These are phyloP conservation scores for Seira ritae DNA, from an alignment of 2,888 invertebrate species.

Conservation along the genomic window DNA sequence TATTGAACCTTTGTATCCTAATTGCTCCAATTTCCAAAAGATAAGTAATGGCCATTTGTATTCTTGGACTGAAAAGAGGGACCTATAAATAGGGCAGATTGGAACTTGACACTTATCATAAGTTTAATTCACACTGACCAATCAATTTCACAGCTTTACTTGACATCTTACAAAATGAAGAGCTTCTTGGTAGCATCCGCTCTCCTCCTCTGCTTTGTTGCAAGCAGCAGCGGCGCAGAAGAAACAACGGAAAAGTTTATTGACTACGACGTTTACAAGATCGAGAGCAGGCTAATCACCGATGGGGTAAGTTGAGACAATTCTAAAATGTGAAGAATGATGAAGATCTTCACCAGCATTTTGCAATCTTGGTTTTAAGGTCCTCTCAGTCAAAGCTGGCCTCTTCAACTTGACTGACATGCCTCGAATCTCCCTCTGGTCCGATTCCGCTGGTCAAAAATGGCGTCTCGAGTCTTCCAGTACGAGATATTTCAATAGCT, in stretches of 20 bases:
- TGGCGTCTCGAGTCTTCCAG: conserved; percentile 65
- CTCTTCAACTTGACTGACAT: conserved; percentile 6
- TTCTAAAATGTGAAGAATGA: too few relatives aligned
- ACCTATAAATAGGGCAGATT: too few relatives aligned
- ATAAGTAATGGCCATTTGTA: too few relatives aligned
- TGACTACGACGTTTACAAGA: conserved; percentile 60
- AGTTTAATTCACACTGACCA: background rate
- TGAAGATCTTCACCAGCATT: too few relatives aligned
- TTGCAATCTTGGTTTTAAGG: conserved; percentile 42
- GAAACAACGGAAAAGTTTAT: conserved; percentile 38
- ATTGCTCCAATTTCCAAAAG: too few relatives aligned
- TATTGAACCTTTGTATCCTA: too few relatives aligned
- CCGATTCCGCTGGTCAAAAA: conserved; percentile 57
- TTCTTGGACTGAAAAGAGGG: too few relatives aligned
- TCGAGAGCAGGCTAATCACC: conserved; percentile 43
- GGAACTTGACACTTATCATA: too few relatives aligned
- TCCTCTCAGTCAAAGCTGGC: conserved; percentile 47
- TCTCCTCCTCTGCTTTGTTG: background rate
- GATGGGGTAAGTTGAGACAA: conserved; percentile 48
- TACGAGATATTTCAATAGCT: conserved; percentile 19
- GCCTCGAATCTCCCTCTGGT: conserved; percentile 42
- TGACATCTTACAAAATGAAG: background rate
- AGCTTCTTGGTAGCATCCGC: background rate
- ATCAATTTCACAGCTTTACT: too few relatives aligned
- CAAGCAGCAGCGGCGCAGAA: conserved; percentile 13